These are phyloP conservation scores for Acestrorhynchus altus DNA, from an alignment of 2,797 vertebrate species.

Conservation along the genomic window DNA sequence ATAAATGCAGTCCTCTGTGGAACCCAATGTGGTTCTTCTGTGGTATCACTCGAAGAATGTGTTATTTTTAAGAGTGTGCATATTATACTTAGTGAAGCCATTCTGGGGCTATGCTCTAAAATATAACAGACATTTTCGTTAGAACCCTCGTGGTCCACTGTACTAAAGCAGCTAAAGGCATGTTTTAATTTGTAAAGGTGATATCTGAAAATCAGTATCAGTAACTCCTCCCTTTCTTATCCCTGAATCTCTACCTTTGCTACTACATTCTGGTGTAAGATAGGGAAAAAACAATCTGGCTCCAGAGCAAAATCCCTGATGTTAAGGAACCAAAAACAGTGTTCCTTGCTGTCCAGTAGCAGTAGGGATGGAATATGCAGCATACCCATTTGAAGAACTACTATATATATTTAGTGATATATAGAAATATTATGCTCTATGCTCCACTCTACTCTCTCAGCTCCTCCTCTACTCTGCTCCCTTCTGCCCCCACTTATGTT, in stretches of 20 bases:
- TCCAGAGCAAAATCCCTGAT: background rate
- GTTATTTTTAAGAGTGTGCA: too few species aligned
- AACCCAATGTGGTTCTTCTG: too few species aligned
- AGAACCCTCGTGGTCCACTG: background rate
- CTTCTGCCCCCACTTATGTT: too few species aligned
- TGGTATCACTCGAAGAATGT: too few species aligned
- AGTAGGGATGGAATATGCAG: background rate
- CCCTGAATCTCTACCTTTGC: background rate
- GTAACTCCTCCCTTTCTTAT: background rate
- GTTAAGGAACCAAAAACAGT: background rate
- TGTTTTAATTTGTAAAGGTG: background rate
- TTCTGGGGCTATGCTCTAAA: background rate
- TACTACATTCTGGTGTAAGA: slow-evolving; percentile 4
- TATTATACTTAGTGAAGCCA: slow-evolving; percentile 3
- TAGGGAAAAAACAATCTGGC: background rate
- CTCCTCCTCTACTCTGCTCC: too few species aligned
- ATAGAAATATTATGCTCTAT: too few species aligned
- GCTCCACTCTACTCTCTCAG: too few species aligned
- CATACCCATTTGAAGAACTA: background rate
- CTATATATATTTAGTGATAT: too few species aligned
- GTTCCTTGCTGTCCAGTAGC: background rate
- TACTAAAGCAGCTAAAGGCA: slow-evolving; percentile 16
- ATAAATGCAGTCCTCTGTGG: too few species aligned
- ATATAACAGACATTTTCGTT: too few species aligned
- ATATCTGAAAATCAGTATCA: background rate